Evolutionary conservation across 2,113 vertebrate species (phyloP).

Genomic region (Nannospalax galili): DNA sequence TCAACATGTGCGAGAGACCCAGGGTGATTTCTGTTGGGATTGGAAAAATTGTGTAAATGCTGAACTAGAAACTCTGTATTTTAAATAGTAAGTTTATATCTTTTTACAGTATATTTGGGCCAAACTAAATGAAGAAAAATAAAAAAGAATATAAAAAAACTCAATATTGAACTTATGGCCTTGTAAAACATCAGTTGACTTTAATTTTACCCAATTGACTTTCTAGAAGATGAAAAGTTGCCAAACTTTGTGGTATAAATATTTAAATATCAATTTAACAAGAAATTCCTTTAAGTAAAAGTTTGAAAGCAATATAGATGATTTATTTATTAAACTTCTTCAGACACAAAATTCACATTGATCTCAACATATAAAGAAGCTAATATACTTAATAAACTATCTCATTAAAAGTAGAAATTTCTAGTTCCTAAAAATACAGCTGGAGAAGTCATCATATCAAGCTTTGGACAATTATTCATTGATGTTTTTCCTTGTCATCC

Average conservation of each 20-base stretch:
- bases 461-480: not conserved
- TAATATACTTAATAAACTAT: not conserved
- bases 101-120: not conserved
- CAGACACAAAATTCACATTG: not conserved
- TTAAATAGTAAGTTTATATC: not conserved
- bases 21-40: constrained; percentile 42
- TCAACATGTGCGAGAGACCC: constrained; percentile 64
- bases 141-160: not conserved
- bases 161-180: not conserved
- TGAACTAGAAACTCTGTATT: constrained; percentile 1
- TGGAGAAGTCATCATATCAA: not conserved
- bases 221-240: not conserved
- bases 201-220: not conserved
- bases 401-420: not conserved
- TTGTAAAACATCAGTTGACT: not conserved
- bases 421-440: not conserved
- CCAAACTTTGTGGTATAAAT: not conserved
- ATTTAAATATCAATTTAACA: not conserved
- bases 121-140: constrained; percentile 22
- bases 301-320: not conserved
- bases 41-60: constrained; percentile 53
- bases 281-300: not conserved
- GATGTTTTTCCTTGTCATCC: not conserved
- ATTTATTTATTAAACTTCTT: not conserved
- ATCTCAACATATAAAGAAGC: not conserved